These are phyloP conservation scores for Monochamus saltuarius DNA, from an alignment of 1,140 invertebrate genomes.

Conservation along the genomic window DNA sequence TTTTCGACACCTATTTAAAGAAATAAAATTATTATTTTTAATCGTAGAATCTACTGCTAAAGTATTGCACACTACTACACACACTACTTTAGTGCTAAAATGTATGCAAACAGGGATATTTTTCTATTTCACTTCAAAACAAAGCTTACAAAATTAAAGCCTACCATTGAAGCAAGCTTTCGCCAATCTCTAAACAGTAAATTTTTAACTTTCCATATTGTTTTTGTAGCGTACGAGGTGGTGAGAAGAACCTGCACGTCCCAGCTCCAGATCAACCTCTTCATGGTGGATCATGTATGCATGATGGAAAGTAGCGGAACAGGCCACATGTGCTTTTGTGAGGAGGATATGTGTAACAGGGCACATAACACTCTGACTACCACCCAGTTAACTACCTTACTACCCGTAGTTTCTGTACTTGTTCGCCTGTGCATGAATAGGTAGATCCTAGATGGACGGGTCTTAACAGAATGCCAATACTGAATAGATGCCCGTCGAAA, in stretches of 20 bases:
- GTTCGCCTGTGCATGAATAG: slow-evolving; percentile 44
- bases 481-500: not conserved
- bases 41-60: too few relatives aligned
- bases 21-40: too few relatives aligned
- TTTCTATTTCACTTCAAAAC: not conserved
- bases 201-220: too few relatives aligned
- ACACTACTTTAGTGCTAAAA: too few relatives aligned
- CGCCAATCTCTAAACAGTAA: too few relatives aligned
- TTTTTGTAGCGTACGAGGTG: slow-evolving; percentile 73
- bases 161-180: too few relatives aligned
- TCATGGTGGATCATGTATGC: slow-evolving; percentile 97
- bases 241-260: slow-evolving; percentile 88
- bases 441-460: slow-evolving; percentile 28
- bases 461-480: not conserved
- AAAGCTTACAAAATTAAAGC: too few relatives aligned
- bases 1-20: too few relatives aligned
- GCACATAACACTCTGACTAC: slow-evolving; percentile 29
- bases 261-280: slow-evolving; percentile 91
- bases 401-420: slow-evolving; percentile 37
- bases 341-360: slow-evolving; percentile 91
- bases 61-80: too few relatives aligned
- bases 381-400: slow-evolving; percentile 17
- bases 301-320: slow-evolving; percentile 96
- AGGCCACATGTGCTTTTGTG: slow-evolving; percentile 97
- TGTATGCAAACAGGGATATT: too few relatives aligned